Conservation (phyloP, 2,888 invertebrate genomes). For the Meta bourneti region DNA sequence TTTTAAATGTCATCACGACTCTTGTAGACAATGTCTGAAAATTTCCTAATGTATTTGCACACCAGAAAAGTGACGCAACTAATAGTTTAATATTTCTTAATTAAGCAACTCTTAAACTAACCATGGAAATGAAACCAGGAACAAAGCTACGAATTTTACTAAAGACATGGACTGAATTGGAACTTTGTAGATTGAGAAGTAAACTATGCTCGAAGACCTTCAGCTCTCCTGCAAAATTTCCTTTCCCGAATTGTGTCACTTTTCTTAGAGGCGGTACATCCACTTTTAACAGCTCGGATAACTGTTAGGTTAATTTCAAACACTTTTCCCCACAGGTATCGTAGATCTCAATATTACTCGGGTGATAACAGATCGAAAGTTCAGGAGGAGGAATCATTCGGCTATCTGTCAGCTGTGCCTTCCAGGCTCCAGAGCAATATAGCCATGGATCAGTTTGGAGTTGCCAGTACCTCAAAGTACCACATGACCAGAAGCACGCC, state of each 20-base stretch:
- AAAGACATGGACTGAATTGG: too few species aligned
- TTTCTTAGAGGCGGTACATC: not conserved
- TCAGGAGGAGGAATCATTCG: not conserved
- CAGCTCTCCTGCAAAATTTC: not conserved
- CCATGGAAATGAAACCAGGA: too few species aligned
- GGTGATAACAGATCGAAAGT: slow-evolving; percentile 10
- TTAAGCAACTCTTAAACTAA: too few species aligned
- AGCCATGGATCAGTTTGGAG: slow-evolving; percentile 1
- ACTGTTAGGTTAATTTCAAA: not conserved
- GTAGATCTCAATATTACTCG: not conserved
- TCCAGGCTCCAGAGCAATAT: slow-evolving; percentile 6
- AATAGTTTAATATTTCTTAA: too few species aligned
- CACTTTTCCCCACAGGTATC: not conserved
- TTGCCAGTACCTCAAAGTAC: slow-evolving; percentile 18
- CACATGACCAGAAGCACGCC: slow-evolving; percentile 23
- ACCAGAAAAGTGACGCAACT: too few species aligned
- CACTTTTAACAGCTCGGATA: not conserved
- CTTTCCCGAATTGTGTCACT: not conserved
- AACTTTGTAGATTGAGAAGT: not conserved
- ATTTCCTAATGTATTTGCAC: too few species aligned
- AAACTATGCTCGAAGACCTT: not conserved
- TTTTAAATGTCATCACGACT: too few species aligned
- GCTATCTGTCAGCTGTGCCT: not conserved
- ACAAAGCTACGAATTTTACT: not conserved
- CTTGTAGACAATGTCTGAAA: too few species aligned